phyloP scores from a whole-genome alignment of 2,113 vertebrate genomes.

The Piprites chloris region DNA sequence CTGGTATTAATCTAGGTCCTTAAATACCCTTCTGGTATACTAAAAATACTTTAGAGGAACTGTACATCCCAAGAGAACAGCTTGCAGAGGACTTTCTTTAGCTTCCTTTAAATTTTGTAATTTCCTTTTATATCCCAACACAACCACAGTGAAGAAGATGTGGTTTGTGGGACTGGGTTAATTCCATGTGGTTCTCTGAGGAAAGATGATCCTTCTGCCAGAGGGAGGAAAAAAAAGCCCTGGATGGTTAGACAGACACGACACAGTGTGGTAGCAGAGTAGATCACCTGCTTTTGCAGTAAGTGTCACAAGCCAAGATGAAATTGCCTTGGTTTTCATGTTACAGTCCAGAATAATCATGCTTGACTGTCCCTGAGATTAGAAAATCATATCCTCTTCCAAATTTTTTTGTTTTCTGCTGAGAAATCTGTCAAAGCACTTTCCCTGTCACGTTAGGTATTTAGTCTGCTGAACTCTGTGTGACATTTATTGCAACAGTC shows the following conservation, averaged over 20 bases:
- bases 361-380: background rate
- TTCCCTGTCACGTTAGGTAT: background rate
- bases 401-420: background rate
- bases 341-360: background rate
- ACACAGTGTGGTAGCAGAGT: background rate
- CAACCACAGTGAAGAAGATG: conserved; percentile 28
- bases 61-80: conserved; percentile 17
- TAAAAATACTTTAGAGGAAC: conserved; percentile 51
- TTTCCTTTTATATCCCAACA: conserved; percentile 12
- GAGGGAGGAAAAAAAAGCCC: background rate
- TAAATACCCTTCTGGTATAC: conserved; percentile 30
- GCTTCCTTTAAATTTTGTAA: conserved; percentile 17
- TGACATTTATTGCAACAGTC: background rate
- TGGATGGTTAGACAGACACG: background rate
- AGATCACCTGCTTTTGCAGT: background rate
- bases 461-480: background rate
- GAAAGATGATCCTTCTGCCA: background rate
- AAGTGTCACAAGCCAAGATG: background rate
- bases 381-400: background rate
- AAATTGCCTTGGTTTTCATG: background rate
- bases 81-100: conserved; percentile 13
- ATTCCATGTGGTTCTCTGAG: background rate
- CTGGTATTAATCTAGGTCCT: conserved; percentile 45
- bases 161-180: conserved; percentile 2
- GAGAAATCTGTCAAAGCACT: background rate